Percentiles rank a stretch among this genome's conserved stretches.
Conservation (phyloP, 2,797 vertebrate genomes). For the Thripadectes ignobilis region DNA sequence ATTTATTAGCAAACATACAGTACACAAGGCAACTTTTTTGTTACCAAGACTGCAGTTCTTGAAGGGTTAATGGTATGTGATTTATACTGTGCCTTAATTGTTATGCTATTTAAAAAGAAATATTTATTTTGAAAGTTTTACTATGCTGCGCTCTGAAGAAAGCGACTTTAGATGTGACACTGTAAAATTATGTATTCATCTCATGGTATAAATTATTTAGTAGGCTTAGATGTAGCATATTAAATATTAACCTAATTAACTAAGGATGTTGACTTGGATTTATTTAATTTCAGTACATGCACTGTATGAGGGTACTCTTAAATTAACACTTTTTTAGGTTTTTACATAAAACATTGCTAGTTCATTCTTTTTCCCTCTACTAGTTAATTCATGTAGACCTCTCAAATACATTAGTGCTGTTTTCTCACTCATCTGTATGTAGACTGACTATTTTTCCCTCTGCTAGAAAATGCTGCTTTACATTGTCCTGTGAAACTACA, state of each 20-base stretch:
- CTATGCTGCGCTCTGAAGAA: constrained; percentile 92
- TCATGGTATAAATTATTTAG: constrained; percentile 99
- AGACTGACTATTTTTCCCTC: constrained; percentile 71
- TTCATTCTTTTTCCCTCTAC: constrained; percentile 83
- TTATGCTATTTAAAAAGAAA: constrained; percentile 93
- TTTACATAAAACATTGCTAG: constrained; percentile 85
- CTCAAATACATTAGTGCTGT: constrained; percentile 61
- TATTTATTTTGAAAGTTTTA: constrained; percentile 99
- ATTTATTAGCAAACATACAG: constrained; percentile 79
- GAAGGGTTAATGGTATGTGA: constrained; percentile 83
- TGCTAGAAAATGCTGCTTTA: constrained; percentile 91
- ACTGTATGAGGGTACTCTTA: constrained; percentile 90
- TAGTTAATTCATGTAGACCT: constrained; percentile 82
- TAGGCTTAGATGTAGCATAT: constrained; percentile 93
- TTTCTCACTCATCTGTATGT: constrained; percentile 68
- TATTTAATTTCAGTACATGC: constrained; percentile 98
- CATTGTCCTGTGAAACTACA: constrained; percentile 90
- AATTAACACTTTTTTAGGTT: constrained; percentile 87
- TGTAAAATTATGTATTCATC: constrained; percentile 99
- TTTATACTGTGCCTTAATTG: constrained; percentile 97
- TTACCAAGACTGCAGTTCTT: constrained; percentile 80
- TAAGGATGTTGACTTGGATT: constrained; percentile 94
- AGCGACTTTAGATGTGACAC: constrained; percentile 94
- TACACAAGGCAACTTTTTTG: constrained; percentile 71
- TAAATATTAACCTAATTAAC: constrained; percentile 96